Conservation (phyloP, 2,113 vertebrate genomes). For the Rhinogobius similis region DNA sequence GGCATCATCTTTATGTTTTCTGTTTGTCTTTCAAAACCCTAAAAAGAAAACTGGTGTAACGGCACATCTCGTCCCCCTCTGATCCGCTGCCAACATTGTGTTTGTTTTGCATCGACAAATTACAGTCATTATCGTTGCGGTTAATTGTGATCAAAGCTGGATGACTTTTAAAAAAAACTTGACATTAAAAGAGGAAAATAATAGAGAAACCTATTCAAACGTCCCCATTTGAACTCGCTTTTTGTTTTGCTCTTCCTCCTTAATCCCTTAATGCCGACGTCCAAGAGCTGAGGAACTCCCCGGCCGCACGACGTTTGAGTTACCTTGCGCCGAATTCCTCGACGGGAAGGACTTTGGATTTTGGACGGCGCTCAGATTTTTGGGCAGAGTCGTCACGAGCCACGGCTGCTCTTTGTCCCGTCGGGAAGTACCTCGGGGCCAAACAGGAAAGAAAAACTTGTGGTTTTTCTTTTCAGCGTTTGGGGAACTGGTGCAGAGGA, state of each 20-base stretch:
- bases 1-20: conserved; percentile 36
- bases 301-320: conserved; percentile 49
- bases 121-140: conserved; percentile 16
- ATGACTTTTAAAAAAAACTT: conserved; percentile 35
- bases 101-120: neutral
- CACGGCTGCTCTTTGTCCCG: conserved; percentile 49
- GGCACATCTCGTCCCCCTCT: conserved; percentile 35
- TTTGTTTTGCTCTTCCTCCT: conserved; percentile 19
- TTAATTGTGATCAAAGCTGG: conserved; percentile 62
- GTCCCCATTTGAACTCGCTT: conserved; percentile 36
- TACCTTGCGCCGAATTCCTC: conserved; percentile 51
- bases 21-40: conserved; percentile 48
- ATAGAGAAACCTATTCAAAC: conserved; percentile 25
- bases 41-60: conserved; percentile 16
- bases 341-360: conserved; percentile 27
- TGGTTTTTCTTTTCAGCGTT: conserved; percentile 57
- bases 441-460: conserved; percentile 50
- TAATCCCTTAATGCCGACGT: conserved; percentile 50
- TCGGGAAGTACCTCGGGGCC: conserved; percentile 50
- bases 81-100: conserved; percentile 55
- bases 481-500: conserved; percentile 53
- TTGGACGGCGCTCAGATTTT: conserved; percentile 39
- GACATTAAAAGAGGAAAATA: conserved; percentile 35
- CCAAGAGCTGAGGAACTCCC: conserved; percentile 23
- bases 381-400: conserved; percentile 49